Conservation (phyloP, 1,140 invertebrate species). For the Drosophila obscura region DNA sequence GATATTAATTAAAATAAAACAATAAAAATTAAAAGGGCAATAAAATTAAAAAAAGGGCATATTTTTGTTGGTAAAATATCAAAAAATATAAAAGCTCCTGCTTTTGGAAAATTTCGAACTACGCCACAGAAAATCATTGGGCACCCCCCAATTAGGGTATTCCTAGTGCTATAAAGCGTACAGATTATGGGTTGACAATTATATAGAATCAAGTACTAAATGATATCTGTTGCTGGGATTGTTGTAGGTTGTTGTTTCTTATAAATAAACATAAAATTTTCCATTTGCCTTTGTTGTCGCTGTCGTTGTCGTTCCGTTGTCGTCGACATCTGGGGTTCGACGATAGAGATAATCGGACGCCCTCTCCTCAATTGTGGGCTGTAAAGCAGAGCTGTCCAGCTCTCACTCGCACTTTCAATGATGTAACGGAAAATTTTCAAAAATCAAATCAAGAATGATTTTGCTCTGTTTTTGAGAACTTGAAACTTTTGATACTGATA, state of each 20-base stretch:
- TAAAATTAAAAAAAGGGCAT: too few relatives aligned
- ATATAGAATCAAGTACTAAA: constrained; percentile 30
- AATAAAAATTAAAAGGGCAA: too few relatives aligned
- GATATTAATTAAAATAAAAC: too few relatives aligned
- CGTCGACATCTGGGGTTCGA: constrained; percentile 29
- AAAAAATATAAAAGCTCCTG: too few relatives aligned
- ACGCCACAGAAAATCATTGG: too few relatives aligned
- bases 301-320: constrained; percentile 26
- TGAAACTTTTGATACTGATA: too few relatives aligned
- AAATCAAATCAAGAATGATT: constrained; percentile 15
- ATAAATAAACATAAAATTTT: constrained; percentile 75
- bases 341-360: constrained; percentile 58
- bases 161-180: too few relatives aligned
- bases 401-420: constrained; percentile 38
- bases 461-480: not conserved
- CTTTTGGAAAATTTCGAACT: too few relatives aligned
- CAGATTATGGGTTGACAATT: constrained; percentile 20
- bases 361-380: constrained; percentile 19
- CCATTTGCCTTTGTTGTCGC: constrained; percentile 63
- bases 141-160: not conserved
- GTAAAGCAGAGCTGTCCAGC: constrained; percentile 40
- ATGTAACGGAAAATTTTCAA: constrained; percentile 65
- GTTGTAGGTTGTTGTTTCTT: constrained; percentile 18
- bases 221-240: constrained; percentile 9
- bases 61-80: too few relatives aligned